These are phyloP conservation scores for Aromia moschata DNA, from an alignment of 2,888 invertebrate genomes.

Conservation along the genomic window DNA sequence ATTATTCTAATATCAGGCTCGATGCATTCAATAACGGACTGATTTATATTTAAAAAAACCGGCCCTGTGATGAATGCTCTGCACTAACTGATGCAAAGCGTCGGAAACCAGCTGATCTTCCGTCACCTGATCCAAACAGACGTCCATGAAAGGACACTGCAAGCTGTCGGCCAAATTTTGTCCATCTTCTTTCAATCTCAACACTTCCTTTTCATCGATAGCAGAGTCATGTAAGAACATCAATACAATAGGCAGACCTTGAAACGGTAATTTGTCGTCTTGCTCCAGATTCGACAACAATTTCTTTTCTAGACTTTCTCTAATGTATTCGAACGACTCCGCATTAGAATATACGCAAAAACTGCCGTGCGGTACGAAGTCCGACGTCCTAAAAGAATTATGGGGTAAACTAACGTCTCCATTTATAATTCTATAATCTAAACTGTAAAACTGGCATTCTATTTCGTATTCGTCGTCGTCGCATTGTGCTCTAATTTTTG, in stretches of 20 bases:
- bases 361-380: constrained; percentile 91
- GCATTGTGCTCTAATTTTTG: constrained; percentile 86
- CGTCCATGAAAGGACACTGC: constrained; percentile 87
- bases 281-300: constrained; percentile 88
- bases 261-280: constrained; percentile 87
- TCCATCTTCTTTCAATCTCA: constrained; percentile 87
- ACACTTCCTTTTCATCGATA: constrained; percentile 86
- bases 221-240: constrained; percentile 88
- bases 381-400: constrained; percentile 83
- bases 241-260: constrained; percentile 87
- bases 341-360: constrained; percentile 92
- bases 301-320: constrained; percentile 91
- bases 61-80: constrained; percentile 81
- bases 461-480: constrained; percentile 87
- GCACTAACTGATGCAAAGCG: constrained; percentile 77
- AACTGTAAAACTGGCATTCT: constrained; percentile 80
- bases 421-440: constrained; percentile 86
- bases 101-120: constrained; percentile 74
- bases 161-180: constrained; percentile 88
- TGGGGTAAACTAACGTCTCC: constrained; percentile 84
- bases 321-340: constrained; percentile 90
- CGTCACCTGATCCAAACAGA: constrained; percentile 73
- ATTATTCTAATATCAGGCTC: constrained; percentile 90
- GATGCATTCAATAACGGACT: constrained; percentile 80
- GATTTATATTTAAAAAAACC: constrained; percentile 77